These are phyloP conservation scores for Galaxias olidus DNA, from an alignment of 2,797 vertebrate species.

Conservation along the genomic window DNA sequence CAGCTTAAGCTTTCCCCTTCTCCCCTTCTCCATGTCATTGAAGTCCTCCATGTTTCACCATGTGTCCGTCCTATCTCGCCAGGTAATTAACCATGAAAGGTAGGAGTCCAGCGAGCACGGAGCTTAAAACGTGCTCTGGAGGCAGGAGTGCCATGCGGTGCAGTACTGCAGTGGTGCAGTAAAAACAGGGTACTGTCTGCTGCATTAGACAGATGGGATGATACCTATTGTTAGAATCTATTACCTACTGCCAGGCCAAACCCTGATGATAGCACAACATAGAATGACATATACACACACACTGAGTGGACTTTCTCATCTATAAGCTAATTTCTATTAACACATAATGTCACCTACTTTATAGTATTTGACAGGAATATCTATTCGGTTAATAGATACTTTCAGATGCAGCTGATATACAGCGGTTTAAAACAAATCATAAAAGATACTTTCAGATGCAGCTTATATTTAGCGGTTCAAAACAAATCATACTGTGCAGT, in stretches of 20 bases:
- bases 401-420: no score
- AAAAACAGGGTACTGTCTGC: slow-evolving; percentile 29
- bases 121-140: slow-evolving; percentile 67
- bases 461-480: no score
- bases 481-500: no score
- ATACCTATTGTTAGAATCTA: slow-evolving; percentile 64
- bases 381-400: no score
- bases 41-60: slow-evolving; percentile 52
- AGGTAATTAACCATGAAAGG: slow-evolving; percentile 76
- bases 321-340: no score
- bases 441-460: no score
- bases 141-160: slow-evolving; percentile 55
- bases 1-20: slow-evolving; percentile 9
- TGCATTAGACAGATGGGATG: slow-evolving; percentile 63
- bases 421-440: no score
- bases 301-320: no score
- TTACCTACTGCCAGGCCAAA: slow-evolving; percentile 60
- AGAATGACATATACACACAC: neutral
- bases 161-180: slow-evolving; percentile 42
- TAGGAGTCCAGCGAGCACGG: slow-evolving; percentile 52
- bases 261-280: slow-evolving; percentile 38
- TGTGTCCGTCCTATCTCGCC: slow-evolving; percentile 62
- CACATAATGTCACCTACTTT: no score
- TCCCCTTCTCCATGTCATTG: slow-evolving; percentile 51
- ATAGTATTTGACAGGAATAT: no score